These are phyloP conservation scores for Sipha flava DNA, from an alignment of 1,140 invertebrate species.

Conservation along the genomic window DNA sequence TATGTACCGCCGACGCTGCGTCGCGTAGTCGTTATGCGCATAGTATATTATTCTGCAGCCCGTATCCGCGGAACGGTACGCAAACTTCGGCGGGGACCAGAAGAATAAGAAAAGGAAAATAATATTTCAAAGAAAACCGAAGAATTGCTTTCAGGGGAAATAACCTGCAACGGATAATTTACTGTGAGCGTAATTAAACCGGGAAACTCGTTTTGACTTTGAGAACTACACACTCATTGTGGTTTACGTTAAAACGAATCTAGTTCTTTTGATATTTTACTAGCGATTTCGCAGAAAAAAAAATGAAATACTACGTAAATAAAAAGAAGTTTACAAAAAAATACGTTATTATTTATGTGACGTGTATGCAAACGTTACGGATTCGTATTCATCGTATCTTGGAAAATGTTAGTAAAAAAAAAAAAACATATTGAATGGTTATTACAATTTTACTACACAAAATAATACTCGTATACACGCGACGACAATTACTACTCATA, in stretches of 20 bases:
- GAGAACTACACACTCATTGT: neutral
- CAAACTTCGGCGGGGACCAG: neutral
- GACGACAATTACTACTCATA: too few species aligned
- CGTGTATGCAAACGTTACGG: neutral
- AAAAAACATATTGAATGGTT: too few species aligned
- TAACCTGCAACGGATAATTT: conserved; percentile 7
- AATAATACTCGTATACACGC: too few species aligned
- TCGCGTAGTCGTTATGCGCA: too few species aligned
- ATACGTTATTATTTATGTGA: neutral
- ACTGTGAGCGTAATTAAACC: conserved; percentile 7
- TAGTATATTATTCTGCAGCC: too few species aligned
- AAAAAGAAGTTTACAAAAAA: neutral
- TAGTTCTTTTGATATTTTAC: conserved; percentile 13
- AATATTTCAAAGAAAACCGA: neutral
- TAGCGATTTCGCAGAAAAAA: neutral
- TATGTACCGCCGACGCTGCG: too few species aligned
- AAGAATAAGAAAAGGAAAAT: neutral
- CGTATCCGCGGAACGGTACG: neutral
- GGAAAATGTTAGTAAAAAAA: too few species aligned
- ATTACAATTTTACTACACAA: too few species aligned
- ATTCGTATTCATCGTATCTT: neutral
- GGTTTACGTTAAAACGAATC: neutral
- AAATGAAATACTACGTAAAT: too few species aligned
- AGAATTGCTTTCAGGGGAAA: neutral
- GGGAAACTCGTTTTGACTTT: neutral